A percentile compares a stretch with the other conserved stretches of the same genome.
phyloP scores from a whole-genome alignment of 2,888 invertebrate genomes.

The Agrotis clavis region DNA sequence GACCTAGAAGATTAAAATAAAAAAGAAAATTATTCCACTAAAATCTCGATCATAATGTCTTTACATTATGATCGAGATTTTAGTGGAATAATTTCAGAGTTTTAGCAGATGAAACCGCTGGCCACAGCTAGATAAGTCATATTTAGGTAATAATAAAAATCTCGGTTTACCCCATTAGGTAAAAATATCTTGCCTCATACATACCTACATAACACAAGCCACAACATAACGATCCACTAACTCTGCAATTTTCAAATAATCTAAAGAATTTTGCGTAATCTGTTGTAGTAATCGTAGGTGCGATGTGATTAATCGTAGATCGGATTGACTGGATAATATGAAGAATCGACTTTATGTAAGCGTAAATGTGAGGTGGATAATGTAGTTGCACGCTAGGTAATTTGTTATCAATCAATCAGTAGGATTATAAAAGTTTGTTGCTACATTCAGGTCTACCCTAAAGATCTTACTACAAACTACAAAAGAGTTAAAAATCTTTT shows the following conservation, averaged over 20 bases:
- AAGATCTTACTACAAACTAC: no score
- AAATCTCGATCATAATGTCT: no score
- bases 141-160: not conserved
- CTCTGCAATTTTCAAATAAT: conserved; percentile 22
- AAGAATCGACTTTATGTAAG: conserved; percentile 31
- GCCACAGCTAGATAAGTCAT: not conserved
- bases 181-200: conserved; percentile 15
- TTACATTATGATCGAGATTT: no score
- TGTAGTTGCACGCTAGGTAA: conserved; percentile 3
- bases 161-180: conserved; percentile 7
- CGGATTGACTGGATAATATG: conserved; percentile 1
- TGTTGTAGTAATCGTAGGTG: conserved; percentile 19
- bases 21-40: no score
- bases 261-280: conserved; percentile 21
- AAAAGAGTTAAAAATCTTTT: no score
- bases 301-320: conserved; percentile 32
- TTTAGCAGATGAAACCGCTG: no score
- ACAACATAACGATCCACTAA: conserved; percentile 15
- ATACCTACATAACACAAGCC: conserved; percentile 4
- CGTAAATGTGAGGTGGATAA: not conserved
- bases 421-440: no score
- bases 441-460: no score
- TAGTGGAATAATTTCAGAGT: no score
- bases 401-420: not conserved
- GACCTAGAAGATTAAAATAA: no score